These are phyloP conservation scores for Oryzias melastigma DNA, from an alignment of 2,113 vertebrate species.

Conservation along the genomic window DNA sequence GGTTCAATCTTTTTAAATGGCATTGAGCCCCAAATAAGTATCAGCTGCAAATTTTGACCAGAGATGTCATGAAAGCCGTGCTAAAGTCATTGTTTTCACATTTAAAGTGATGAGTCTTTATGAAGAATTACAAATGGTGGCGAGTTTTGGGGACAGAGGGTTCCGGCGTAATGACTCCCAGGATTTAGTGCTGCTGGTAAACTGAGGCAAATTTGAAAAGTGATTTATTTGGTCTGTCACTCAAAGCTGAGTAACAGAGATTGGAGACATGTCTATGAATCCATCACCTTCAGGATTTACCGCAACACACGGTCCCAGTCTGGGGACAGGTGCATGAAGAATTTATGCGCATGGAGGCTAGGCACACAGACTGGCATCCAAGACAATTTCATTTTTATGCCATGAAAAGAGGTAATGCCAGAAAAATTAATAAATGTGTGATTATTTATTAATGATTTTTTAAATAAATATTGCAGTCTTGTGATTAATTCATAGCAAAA, in stretches of 20 bases:
- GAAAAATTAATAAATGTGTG: too few species aligned
- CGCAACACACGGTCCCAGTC: not conserved
- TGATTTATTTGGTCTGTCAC: conserved; percentile 25
- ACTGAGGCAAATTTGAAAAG: conserved; percentile 17
- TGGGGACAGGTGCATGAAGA: not conserved
- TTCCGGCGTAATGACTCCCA: conserved; percentile 3
- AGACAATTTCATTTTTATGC: too few species aligned
- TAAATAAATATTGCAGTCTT: too few species aligned
- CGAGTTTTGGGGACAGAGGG: not conserved
- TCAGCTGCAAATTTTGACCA: not conserved
- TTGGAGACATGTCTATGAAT: not conserved
- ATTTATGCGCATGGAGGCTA: too few species aligned
- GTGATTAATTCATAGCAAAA: too few species aligned
- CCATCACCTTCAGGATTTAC: conserved; percentile 6
- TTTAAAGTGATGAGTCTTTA: conserved; percentile 12
- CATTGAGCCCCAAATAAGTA: not conserved
- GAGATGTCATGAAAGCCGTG: not conserved
- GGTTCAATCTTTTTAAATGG: too few species aligned
- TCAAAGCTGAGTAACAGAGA: conserved; percentile 9
- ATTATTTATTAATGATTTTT: too few species aligned
- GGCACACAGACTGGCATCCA: too few species aligned
- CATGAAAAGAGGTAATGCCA: too few species aligned
- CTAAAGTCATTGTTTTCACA: not conserved
- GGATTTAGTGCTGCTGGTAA: conserved; percentile 16
- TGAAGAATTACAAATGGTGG: not conserved